Evolutionary conservation across 2,113 vertebrate species (phyloP), one percentile per base, ranked within the genome.

Genomic region (Poicephalus meyeri): DNA sequence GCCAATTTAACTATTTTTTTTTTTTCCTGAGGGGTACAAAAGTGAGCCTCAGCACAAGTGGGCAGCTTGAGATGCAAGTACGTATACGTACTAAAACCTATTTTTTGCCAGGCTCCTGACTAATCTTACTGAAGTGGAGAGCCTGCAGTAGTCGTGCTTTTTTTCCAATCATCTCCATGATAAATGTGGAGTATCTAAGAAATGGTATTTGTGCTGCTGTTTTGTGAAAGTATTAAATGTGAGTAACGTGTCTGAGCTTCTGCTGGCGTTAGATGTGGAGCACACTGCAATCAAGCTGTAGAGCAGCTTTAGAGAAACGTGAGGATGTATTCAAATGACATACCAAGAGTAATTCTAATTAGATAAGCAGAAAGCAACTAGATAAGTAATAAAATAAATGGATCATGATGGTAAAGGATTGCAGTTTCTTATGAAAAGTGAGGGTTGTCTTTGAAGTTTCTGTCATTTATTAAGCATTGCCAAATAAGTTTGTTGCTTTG

Each of bases 251-350:
- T 14, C 33, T 50, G 44, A 65, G 65, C 39, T 61, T 31, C 52
- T 68, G 61, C 56, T 76, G 63, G 42, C 3, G 1, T 39, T 56
- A 19, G 24, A 7, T 1, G 2, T n/a, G 37, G 74, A 28, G 78
- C 71, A 15, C 8, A 0, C 16, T 31, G 44, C 60, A 18, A 5
- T 14, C 42, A 21, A 58, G 20, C 55, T 0, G 5, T 42, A 12
- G 24, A 69, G 33, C 63, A 55, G 60, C 17, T 78, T 65, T 31
- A 61, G 33, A 6, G 64, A 31, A 60, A 46, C 2, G 23, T 9
- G 10, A n/a, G 19, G 65, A 37, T 15, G 3, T 47, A 20, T 6
- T 53, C 37, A 46, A 47, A 68, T 37, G 28, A 41, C 70, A 39
- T 4, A n/a, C 37, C 15, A 41, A 13, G 39, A 71, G 26, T 26